Conservation (phyloP, 2,888 invertebrate genomes). For the Plagodis dolabraria region DNA sequence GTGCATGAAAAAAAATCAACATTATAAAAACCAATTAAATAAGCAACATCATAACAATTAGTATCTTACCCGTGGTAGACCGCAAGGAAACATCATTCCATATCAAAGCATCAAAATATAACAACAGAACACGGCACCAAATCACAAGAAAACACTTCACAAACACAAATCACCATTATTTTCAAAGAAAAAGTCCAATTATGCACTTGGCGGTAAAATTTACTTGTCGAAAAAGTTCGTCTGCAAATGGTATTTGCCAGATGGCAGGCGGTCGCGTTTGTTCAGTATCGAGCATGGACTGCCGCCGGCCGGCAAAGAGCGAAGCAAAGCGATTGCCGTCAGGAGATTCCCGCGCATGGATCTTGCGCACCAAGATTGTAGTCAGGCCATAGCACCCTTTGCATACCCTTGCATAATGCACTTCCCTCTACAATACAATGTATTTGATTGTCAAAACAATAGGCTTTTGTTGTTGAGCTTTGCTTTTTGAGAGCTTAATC, state of each 20-base stretch:
- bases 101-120: slow-evolving; percentile 49
- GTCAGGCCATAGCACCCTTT: slow-evolving; percentile 63
- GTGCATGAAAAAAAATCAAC: neutral
- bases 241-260: slow-evolving; percentile 37
- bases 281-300: slow-evolving; percentile 62
- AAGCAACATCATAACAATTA: too few species aligned
- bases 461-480: slow-evolving; percentile 25
- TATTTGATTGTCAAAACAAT: slow-evolving; percentile 42
- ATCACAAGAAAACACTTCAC: slow-evolving; percentile 57
- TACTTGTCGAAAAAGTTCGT: slow-evolving; percentile 73
- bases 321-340: slow-evolving; percentile 43
- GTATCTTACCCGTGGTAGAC: slow-evolving; percentile 40
- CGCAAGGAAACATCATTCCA: slow-evolving; percentile 39
- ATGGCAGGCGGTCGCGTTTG: slow-evolving; percentile 52
- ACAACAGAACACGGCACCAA: slow-evolving; percentile 44
- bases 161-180: slow-evolving; percentile 57
- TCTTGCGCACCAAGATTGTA: slow-evolving; percentile 65
- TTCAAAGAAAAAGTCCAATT: slow-evolving; percentile 45
- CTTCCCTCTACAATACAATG: slow-evolving; percentile 43
- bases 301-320: slow-evolving; percentile 66
- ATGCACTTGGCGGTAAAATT: slow-evolving; percentile 70
- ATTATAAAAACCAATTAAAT: neutral
- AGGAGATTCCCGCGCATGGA: slow-evolving; percentile 64
- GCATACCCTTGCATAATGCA: slow-evolving; percentile 53
- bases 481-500: slow-evolving; percentile 19